These are phyloP conservation scores for Indicator indicator DNA, from an alignment of 2,113 vertebrate genomes.

Conservation along the genomic window DNA sequence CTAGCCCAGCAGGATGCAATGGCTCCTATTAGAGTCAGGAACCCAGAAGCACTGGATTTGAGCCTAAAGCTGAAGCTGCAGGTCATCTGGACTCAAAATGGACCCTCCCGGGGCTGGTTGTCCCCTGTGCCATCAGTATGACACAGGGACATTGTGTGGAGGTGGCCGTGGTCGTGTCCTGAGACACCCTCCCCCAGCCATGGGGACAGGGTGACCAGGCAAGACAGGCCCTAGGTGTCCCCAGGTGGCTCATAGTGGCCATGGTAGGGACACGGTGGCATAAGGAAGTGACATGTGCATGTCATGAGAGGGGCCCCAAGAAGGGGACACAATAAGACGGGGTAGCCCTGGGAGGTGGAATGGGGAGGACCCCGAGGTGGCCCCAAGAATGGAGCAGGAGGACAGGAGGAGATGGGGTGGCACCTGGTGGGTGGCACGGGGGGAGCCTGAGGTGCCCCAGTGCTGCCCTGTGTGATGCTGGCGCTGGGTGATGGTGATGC, in stretches of 20 bases:
- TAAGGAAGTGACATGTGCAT: background rate
- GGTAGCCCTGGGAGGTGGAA: background rate
- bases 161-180: background rate
- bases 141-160: accelerated
- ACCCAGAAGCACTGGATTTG: background rate
- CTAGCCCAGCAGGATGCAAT: background rate
- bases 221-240: too few relatives aligned
- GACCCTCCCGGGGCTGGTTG: background rate
- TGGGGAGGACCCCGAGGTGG: background rate
- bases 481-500: background rate
- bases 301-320: background rate
- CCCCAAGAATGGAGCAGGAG: background rate
- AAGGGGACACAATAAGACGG: accelerated
- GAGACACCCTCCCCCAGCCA: too few relatives aligned
- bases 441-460: background rate
- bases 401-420: background rate
- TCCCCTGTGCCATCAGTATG: background rate
- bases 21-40: background rate
- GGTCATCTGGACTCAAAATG: background rate
- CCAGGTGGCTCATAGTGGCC: background rate
- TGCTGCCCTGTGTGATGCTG: background rate
- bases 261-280: background rate
- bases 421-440: background rate
- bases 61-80: background rate
- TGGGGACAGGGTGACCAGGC: background rate